Conservation (phyloP, 2,888 invertebrate species). For the Abrostola tripartita region DNA sequence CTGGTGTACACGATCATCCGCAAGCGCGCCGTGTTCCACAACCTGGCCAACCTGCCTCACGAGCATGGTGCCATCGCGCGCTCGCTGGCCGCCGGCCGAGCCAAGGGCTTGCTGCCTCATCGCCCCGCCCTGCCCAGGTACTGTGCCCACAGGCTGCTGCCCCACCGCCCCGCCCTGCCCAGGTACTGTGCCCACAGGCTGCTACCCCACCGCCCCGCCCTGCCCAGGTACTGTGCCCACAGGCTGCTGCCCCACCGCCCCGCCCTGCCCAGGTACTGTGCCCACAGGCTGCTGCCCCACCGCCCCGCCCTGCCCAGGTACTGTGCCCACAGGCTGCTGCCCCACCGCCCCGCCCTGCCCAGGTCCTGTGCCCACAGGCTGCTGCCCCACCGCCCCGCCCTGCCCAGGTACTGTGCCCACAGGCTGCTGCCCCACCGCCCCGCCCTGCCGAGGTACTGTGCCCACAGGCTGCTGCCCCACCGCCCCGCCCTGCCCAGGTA, state of each 20-base stretch:
- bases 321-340: conserved; percentile 25
- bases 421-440: no score
- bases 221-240: neutral
- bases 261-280: conserved; percentile 14
- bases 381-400: no score
- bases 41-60: conserved; percentile 98
- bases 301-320: conserved; percentile 15
- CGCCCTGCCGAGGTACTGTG: no score
- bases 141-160: neutral
- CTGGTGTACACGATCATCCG: conserved; percentile 99
- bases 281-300: neutral
- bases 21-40: conserved; percentile 99
- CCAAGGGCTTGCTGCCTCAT: conserved; percentile 55
- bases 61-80: conserved; percentile 96
- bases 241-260: conserved; percentile 1
- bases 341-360: conserved; percentile 15
- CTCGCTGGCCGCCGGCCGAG: conserved; percentile 84
- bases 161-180: conserved; percentile 2
- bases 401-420: no score
- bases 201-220: neutral
- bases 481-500: no score
- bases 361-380: neutral
- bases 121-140: conserved; percentile 44
- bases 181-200: neutral
- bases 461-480: no score